Conservation (phyloP, 2,888 invertebrate species). For the Smittia aterrima region DNA sequence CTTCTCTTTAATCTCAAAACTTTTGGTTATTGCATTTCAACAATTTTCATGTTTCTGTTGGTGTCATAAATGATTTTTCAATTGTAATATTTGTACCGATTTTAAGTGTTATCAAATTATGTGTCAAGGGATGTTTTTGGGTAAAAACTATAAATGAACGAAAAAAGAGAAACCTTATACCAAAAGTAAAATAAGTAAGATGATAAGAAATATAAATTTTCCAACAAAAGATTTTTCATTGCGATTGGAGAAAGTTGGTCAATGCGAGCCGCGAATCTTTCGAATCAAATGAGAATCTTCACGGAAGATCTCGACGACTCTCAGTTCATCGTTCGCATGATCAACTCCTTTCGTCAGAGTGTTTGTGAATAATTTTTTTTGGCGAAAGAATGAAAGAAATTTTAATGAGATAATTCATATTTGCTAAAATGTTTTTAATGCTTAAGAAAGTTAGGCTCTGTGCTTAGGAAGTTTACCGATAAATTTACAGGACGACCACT, state of each 20-base stretch:
- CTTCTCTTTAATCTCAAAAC: background rate
- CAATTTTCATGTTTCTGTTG: slow-evolving; percentile 30
- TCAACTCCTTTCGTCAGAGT: background rate
- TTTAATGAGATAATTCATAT: slow-evolving; percentile 22
- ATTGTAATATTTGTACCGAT: slow-evolving; percentile 38
- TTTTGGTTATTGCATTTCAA: slow-evolving; percentile 17
- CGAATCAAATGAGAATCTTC: slow-evolving; percentile 2
- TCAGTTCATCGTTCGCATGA: background rate
- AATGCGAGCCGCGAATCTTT: background rate
- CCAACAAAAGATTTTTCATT: slow-evolving; percentile 28
- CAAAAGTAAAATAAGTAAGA: slow-evolving; percentile 20
- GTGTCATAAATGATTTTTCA: slow-evolving; percentile 36
- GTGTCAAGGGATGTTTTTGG: slow-evolving; percentile 41
- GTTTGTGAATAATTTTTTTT: background rate
- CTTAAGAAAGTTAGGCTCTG: slow-evolving; percentile 34
- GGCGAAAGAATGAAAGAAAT: slow-evolving; percentile 24
- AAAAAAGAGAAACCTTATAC: slow-evolving; percentile 41
- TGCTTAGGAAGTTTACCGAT: background rate
- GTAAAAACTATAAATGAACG: slow-evolving; percentile 38
- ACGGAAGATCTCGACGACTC: background rate
- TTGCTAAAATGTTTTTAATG: slow-evolving; percentile 2
- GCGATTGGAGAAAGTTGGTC: background rate
- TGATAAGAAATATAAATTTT: slow-evolving; percentile 4
- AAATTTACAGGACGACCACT: no score
- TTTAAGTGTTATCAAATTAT: slow-evolving; percentile 40